phyloP scores from a whole-genome alignment of 1,140 invertebrate species.

The Gonatopus flavifemur region DNA sequence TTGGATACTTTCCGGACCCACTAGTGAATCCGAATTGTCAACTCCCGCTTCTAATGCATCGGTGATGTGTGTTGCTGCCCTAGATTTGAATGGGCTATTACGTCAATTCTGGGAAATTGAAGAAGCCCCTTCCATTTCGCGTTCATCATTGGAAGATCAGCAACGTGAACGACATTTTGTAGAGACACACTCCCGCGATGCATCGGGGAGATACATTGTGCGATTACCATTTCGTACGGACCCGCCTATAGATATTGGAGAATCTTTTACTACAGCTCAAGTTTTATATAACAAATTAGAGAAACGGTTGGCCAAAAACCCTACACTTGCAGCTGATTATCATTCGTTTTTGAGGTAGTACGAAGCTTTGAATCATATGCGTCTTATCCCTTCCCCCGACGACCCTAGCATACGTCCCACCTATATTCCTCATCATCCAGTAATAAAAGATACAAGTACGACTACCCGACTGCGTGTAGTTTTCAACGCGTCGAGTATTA shows the following conservation, averaged over 20 bases:
- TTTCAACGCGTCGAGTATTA: constrained; percentile 2
- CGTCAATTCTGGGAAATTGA: constrained; percentile 37
- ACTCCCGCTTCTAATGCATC: too few species aligned
- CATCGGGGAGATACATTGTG: too few species aligned
- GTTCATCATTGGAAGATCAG: constrained; percentile 2
- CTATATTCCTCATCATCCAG: constrained; percentile 10
- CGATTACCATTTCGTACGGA: too few species aligned
- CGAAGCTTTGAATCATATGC: neutral
- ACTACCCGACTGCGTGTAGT: constrained; percentile 1
- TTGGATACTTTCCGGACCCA: constrained; percentile 12
- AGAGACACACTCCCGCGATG: too few species aligned
- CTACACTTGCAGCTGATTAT: neutral
- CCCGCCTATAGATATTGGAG: too few species aligned
- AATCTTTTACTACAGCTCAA: too few species aligned
- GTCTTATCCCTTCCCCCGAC: neutral
- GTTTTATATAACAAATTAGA: too few species aligned
- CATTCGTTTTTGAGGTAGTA: neutral
- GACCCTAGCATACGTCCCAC: neutral
- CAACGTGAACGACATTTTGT: too few species aligned
- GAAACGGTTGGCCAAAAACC: too few species aligned
- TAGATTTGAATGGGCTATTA: constrained; percentile 8
- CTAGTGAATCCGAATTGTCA: neutral
- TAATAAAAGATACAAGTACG: neutral
- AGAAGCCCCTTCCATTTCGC: constrained; percentile 11
- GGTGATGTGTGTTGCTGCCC: constrained; percentile 3